Evolutionary conservation across 2,113 vertebrate genomes (phyloP).

Genomic region (Rhinoderma darwinii): DNA sequence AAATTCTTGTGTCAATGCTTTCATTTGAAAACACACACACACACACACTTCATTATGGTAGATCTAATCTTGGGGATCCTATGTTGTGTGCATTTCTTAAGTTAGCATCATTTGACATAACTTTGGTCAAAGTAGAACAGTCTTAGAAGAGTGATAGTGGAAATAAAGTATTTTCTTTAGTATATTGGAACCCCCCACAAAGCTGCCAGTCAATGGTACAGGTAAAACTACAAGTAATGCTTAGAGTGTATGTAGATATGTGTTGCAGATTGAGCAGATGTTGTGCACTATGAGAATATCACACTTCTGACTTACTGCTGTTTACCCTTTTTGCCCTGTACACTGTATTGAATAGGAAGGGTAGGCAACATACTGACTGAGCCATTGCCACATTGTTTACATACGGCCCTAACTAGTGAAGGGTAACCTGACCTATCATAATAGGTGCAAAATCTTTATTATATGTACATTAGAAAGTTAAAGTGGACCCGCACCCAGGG

Average conservation of each 20-base stretch:
- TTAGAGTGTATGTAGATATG: background rate
- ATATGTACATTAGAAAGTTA: too few species aligned
- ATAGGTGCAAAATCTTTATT: background rate
- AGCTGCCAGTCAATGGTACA: background rate
- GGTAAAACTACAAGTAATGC: too few species aligned
- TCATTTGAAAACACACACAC: background rate
- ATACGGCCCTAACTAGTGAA: background rate
- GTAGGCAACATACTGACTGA: too few species aligned
- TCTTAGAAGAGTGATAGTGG: background rate
- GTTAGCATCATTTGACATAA: background rate
- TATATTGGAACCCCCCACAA: background rate
- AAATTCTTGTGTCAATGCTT: background rate
- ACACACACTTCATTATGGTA: background rate
- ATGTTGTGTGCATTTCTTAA: background rate
- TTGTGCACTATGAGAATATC: too few species aligned
- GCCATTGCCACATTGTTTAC: too few species aligned
- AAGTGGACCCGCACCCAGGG: too few species aligned
- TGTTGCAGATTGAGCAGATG: background rate
- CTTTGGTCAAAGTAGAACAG: background rate
- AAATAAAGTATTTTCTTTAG: background rate
- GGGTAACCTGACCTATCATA: background rate
- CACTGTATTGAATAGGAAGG: too few species aligned
- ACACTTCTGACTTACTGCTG: background rate
- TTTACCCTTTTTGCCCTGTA: too few species aligned
- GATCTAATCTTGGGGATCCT: background rate